These are phyloP conservation scores for Orgyia antiqua DNA, from an alignment of 2,888 invertebrate species.

Conservation along the genomic window DNA sequence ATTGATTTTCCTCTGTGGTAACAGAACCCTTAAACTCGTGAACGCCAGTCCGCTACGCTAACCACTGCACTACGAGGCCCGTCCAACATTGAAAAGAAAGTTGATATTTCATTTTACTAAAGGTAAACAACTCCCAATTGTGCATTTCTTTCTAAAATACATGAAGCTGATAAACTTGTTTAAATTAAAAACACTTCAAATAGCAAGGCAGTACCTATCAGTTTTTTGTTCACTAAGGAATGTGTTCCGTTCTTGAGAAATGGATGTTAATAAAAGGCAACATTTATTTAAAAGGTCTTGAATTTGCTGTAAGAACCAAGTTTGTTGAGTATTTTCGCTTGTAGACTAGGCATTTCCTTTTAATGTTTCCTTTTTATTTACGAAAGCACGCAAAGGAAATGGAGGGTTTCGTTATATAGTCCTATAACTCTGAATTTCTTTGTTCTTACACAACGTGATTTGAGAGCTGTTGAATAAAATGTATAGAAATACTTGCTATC, in stretches of 20 bases:
- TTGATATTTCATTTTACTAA: too few species aligned
- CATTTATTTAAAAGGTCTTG: slow-evolving; percentile 58
- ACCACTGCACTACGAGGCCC: too few species aligned
- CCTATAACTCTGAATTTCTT: slow-evolving; percentile 32
- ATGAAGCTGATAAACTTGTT: too few species aligned
- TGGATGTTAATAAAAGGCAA: slow-evolving; percentile 57
- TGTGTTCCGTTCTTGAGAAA: slow-evolving; percentile 39
- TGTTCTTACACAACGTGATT: slow-evolving; percentile 27
- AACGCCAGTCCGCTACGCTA: too few species aligned
- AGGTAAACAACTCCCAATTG: too few species aligned
- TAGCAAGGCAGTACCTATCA: too few species aligned
- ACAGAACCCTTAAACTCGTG: too few species aligned
- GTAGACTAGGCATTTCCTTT: slow-evolving; percentile 39
- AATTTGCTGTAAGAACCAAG: slow-evolving; percentile 39
- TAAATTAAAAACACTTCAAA: too few species aligned
- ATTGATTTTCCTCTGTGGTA: too few species aligned
- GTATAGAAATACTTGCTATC: slow-evolving; percentile 14
- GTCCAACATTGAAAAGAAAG: too few species aligned
- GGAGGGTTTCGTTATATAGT: slow-evolving; percentile 39
- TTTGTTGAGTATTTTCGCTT: slow-evolving; percentile 43
- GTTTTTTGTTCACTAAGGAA: too few species aligned
- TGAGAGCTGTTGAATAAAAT: slow-evolving; percentile 3
- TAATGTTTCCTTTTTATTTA: slow-evolving; percentile 48
- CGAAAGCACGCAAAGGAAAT: slow-evolving; percentile 50
- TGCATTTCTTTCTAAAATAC: too few species aligned